phyloP scores from a whole-genome alignment of 2,888 invertebrate genomes.

The Apocheima hispidaria region DNA sequence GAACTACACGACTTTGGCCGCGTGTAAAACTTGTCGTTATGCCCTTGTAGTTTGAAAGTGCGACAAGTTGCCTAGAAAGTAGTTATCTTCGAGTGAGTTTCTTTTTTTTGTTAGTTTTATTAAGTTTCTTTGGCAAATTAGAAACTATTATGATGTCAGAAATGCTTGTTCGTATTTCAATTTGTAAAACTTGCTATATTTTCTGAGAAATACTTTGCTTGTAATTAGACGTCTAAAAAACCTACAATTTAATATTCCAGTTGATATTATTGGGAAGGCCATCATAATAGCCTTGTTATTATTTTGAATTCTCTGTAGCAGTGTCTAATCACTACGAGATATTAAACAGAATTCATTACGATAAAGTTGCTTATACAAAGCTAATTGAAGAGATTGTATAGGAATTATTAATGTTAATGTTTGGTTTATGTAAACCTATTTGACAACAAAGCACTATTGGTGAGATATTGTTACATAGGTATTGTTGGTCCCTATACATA shows the following conservation, averaged over 20 bases:
- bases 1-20: conserved; percentile 19
- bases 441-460: neutral
- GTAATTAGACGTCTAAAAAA: no score
- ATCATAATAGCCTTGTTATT: neutral
- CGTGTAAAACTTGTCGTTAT: conserved; percentile 7
- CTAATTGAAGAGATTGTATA: conserved; percentile 15
- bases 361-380: conserved; percentile 1
- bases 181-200: no score
- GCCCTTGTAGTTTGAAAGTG: conserved; percentile 15
- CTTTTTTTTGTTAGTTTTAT: no score
- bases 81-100: neutral
- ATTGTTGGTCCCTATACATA: no score
- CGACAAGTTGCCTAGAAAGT: neutral
- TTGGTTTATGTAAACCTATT: conserved; percentile 8
- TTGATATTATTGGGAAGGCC: neutral
- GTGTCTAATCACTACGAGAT: neutral
- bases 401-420: no score
- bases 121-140: no score
- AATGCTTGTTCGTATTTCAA: no score
- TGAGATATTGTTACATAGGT: no score
- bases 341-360: conserved; percentile 1
- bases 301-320: neutral
- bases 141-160: neutral
- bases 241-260: neutral
- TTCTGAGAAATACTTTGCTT: no score